phyloP scores from a whole-genome alignment of 2,113 vertebrate genomes.

The Pachyramphus minor region DNA sequence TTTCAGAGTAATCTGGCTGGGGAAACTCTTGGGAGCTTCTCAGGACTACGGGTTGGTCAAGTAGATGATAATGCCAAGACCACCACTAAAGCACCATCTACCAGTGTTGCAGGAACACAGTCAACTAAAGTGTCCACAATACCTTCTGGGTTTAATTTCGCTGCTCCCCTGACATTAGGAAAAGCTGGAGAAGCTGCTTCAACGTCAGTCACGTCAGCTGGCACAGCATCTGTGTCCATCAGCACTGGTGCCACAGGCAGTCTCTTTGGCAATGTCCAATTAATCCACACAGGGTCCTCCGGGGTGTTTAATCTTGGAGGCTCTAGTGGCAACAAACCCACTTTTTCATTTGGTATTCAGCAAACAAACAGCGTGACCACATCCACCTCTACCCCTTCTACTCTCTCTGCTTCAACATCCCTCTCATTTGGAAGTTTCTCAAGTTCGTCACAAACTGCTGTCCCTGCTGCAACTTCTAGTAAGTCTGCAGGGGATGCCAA shows the following conservation, averaged over 20 bases:
- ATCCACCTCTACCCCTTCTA: slow-evolving; percentile 25
- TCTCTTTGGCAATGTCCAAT: slow-evolving; percentile 54
- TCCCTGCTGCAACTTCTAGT: neutral
- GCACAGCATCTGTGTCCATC: neutral
- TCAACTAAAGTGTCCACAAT: slow-evolving; percentile 27
- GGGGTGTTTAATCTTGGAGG: slow-evolving; percentile 73
- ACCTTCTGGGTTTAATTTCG: slow-evolving; percentile 70
- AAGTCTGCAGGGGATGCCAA: slow-evolving; percentile 61
- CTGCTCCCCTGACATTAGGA: neutral
- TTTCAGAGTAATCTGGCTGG: slow-evolving; percentile 71
- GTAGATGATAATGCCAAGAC: slow-evolving; percentile 79
- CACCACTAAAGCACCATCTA: slow-evolving; percentile 34
- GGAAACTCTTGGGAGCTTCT: slow-evolving; percentile 92
- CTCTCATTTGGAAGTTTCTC: slow-evolving; percentile 60
- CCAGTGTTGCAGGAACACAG: neutral
- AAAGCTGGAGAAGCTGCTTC: slow-evolving; percentile 69
- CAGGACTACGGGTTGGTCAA: slow-evolving; percentile 86
- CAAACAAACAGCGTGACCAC: neutral
- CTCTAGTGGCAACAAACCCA: slow-evolving; percentile 44
- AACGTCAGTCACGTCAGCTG: fast-evolving
- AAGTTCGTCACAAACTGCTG: slow-evolving; percentile 17
- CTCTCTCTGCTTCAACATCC: slow-evolving; percentile 44
- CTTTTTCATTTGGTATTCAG: slow-evolving; percentile 70
- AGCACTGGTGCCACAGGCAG: neutral
- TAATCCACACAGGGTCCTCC: neutral